Conservation (phyloP, 2,113 vertebrate species). For the Psephotus haematonotus region DNA sequence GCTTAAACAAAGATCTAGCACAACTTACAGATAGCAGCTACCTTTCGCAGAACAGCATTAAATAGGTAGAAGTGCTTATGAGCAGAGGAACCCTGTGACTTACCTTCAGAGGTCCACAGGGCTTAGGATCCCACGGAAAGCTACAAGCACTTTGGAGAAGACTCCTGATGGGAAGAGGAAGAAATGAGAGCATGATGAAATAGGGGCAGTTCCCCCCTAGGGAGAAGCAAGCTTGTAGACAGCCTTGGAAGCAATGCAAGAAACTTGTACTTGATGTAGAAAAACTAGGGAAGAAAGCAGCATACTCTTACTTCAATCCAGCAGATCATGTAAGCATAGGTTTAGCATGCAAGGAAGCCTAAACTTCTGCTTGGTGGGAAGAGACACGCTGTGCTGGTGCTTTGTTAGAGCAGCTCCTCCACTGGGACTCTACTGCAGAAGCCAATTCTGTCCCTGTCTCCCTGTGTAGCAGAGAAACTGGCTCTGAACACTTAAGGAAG, state of each 20-base stretch:
- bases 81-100: not conserved
- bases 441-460: not conserved
- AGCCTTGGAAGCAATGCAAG: not conserved
- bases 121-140: not conserved
- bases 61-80: rapidly evolving
- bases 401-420: not conserved
- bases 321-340: not conserved
- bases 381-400: rapidly evolving
- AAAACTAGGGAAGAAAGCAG: not conserved
- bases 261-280: not conserved
- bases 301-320: not conserved
- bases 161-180: not conserved
- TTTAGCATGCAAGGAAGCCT: not conserved
- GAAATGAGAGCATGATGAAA: not conserved
- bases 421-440: not conserved
- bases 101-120: not conserved
- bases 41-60: not conserved
- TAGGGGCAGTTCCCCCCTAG: not conserved
- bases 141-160: not conserved
- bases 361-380: not conserved
- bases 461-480: not conserved
- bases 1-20: not conserved
- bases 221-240: not conserved
- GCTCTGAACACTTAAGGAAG: not conserved
- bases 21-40: not conserved